Base-by-base conservation (phyloP, 1,140 invertebrate species). In the Habropoda laboriosa region DNA sequence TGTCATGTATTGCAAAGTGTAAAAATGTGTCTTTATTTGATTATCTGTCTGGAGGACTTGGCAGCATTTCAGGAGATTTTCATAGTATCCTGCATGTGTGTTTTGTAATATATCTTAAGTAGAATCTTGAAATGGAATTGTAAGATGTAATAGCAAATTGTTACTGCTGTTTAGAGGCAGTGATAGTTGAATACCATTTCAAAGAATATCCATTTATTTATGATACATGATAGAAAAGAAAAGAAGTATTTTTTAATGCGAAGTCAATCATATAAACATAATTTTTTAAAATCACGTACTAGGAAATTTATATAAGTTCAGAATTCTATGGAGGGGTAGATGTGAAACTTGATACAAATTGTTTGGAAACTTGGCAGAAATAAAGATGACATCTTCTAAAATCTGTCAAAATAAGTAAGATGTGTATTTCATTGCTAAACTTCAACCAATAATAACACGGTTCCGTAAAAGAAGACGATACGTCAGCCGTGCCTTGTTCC, bases 401-500 rank as follows among this genome's bases (percentile, higher is more conserved):
- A 58, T 70, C 47, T 58, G 55, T 81, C 51, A 53, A 63, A 58
- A 51, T 57, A 74, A 64, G 35, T 47, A 61, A 78, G 53, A 38
- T 73, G 57, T 79, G 45, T 83, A 77, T 35, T 84, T 84, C 18
- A 57, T 71, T 32, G 60, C 40, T 76, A 67, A 70, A 72, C 57
- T 51, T 67, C 47, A 38, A 86, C 55, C 38, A 71, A 55, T 67
- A 79, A 73, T 57, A 58, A 74, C n/a, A 55, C 58, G 81, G 35
- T 82, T 82, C n/a, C 66, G 42, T 61, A 27, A 82, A 74, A 64
- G 35, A 55, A 74, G 49, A 79, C 57, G 61, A 73, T 67, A 74
- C n/a, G 66, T 70, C 72, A 82, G 63, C 74, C 35, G 82, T 84
- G 82, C 82, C 82, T 84, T 84, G 82, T 57, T 79, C 79, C 70